phyloP scores from a whole-genome alignment of 2,888 invertebrate genomes.

The Scotopteryx bipunctaria region DNA sequence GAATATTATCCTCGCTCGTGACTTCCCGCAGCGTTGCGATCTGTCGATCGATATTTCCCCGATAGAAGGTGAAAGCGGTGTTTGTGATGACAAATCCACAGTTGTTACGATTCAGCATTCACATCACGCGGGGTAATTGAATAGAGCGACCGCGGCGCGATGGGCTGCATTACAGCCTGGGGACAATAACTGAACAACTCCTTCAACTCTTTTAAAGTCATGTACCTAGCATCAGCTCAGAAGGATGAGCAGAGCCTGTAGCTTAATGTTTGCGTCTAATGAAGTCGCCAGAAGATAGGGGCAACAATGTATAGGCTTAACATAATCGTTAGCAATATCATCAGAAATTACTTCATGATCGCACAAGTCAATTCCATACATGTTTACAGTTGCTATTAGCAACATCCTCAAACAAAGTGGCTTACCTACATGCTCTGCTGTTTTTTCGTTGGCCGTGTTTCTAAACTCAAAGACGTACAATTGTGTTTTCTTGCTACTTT shows the following conservation, averaged over 20 bases:
- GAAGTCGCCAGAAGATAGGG: too few relatives aligned
- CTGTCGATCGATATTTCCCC: conserved; percentile 45
- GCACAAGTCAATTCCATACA: too few relatives aligned
- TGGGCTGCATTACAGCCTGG: conserved; percentile 42
- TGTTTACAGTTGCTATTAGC: too few relatives aligned
- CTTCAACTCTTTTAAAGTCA: not conserved
- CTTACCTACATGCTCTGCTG: too few relatives aligned
- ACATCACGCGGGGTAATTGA: conserved; percentile 74
- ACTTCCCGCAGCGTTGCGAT: conserved; percentile 34
- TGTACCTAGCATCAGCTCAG: not conserved
- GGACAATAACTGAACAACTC: conserved; percentile 2
- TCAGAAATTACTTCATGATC: too few relatives aligned
- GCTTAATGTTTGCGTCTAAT: too few relatives aligned
- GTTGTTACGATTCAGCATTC: conserved; percentile 61
- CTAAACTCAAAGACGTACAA: too few relatives aligned
- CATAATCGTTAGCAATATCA: too few relatives aligned
- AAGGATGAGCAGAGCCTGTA: too few relatives aligned
- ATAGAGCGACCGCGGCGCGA: conserved; percentile 57
- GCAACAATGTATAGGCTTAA: too few relatives aligned
- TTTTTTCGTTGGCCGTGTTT: too few relatives aligned
- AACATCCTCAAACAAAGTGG: too few relatives aligned
- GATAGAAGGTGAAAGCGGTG: conserved; percentile 67
- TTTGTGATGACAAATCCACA: conserved; percentile 58
- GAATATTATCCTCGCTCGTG: conserved; percentile 50
- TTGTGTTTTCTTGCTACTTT: not conserved